phyloP scores from a whole-genome alignment of 23 tunicate genomes.

The Trididemnum nubilum region DNA sequence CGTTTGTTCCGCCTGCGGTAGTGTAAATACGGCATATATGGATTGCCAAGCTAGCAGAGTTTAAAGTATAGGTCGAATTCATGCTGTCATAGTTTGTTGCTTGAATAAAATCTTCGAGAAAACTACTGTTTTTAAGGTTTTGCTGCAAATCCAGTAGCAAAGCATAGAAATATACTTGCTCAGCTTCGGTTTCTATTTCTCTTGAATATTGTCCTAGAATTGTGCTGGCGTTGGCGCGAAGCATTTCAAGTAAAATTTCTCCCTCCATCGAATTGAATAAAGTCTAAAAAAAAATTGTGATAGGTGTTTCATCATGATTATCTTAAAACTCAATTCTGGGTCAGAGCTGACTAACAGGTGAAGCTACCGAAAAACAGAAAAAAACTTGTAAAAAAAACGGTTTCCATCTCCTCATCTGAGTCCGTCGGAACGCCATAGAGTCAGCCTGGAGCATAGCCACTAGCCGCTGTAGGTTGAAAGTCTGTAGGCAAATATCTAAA shows the following conservation, averaged over 20 bases:
- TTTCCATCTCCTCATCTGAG: no score
- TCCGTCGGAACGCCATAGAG: no score
- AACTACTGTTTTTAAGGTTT: background rate
- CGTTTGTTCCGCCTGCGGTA: background rate
- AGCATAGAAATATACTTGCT: conserved; percentile 2
- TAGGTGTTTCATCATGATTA: no score
- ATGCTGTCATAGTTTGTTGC: background rate
- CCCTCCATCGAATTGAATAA: conserved; percentile 1
- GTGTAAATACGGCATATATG: background rate
- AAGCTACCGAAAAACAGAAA: no score
- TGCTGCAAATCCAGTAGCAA: background rate
- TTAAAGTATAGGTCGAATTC: background rate
- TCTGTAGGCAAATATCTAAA: no score
- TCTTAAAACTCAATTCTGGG: no score
- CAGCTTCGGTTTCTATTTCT: background rate
- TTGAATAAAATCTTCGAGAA: background rate
- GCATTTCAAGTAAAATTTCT: background rate
- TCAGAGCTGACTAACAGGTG: no score
- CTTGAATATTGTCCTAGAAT: background rate
- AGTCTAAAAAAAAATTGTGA: conserved; percentile 3
- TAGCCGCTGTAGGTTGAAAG: no score
- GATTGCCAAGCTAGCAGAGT: background rate
- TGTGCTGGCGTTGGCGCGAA: background rate
- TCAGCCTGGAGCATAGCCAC: no score
- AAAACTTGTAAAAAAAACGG: no score